Conservation (phyloP, 2,888 invertebrate species). For the Agriotes lineatus region DNA sequence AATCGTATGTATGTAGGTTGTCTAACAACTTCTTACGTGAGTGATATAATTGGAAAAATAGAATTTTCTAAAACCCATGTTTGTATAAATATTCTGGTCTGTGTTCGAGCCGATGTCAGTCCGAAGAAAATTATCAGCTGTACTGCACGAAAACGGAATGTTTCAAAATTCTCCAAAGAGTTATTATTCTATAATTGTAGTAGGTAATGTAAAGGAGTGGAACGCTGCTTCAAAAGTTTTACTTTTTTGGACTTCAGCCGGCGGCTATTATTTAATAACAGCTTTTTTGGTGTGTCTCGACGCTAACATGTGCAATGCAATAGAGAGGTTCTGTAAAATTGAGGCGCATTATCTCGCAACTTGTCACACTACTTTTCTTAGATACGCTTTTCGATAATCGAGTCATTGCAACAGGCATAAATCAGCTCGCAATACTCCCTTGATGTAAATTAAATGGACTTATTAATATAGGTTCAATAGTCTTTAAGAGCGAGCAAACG, state of each 20-base stretch:
- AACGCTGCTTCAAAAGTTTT: neutral
- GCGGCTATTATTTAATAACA: slow-evolving; percentile 10
- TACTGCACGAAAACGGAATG: neutral
- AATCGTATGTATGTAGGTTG: slow-evolving; percentile 15
- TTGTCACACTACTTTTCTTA: slow-evolving; percentile 11
- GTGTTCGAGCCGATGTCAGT: neutral
- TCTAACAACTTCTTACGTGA: slow-evolving; percentile 3
- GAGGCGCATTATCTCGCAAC: slow-evolving; percentile 14
- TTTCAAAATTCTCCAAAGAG: neutral
- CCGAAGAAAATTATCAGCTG: neutral
- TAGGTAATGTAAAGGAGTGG: too few species aligned
- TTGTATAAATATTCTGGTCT: neutral
- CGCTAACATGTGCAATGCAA: slow-evolving; percentile 2
- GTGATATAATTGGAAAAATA: slow-evolving; percentile 1
- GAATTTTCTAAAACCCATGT: neutral
- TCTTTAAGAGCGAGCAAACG: slow-evolving; percentile 16
- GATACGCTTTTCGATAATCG: slow-evolving; percentile 17
- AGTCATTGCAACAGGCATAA: slow-evolving; percentile 11
- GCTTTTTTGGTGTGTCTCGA: neutral
- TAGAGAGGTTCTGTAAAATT: neutral
- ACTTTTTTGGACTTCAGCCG: neutral
- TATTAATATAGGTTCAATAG: slow-evolving; percentile 35
- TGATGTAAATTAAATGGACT: slow-evolving; percentile 19
- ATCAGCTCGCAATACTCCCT: slow-evolving; percentile 5
- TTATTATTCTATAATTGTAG: too few species aligned